Conservation (phyloP, 2,113 vertebrate species). For the Mormyrus lacerda region DNA sequence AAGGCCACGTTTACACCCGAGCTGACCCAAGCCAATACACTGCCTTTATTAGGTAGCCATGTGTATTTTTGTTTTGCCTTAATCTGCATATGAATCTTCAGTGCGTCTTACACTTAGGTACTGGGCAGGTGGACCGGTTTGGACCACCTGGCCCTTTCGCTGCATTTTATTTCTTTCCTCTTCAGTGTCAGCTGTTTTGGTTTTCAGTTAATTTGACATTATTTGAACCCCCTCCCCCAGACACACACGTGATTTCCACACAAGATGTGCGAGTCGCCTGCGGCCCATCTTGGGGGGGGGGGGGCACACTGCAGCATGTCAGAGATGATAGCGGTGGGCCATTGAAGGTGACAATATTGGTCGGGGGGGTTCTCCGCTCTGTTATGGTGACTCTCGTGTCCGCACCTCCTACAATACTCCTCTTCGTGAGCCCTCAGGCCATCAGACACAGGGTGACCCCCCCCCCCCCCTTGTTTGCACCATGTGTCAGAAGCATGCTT, state of each 20-base stretch:
- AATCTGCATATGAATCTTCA: not conserved
- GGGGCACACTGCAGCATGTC: not conserved
- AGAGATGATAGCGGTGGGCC: not conserved
- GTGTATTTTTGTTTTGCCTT: not conserved
- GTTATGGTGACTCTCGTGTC: no score
- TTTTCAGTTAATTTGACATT: not conserved
- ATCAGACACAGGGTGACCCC: no score
- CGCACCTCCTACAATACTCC: no score
- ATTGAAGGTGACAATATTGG: not conserved
- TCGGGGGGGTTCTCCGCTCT: not conserved
- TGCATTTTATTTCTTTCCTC: not conserved
- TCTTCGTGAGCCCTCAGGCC: no score
- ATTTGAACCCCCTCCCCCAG: not conserved
- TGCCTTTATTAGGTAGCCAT: not conserved
- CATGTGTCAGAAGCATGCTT: no score
- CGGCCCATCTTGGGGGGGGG: not conserved
- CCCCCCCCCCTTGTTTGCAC: no score
- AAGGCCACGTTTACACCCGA: not conserved
- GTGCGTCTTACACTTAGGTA: not conserved
- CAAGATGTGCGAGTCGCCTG: not conserved
- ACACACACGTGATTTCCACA: not conserved
- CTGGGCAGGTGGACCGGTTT: not conserved
- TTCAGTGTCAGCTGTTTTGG: not conserved
- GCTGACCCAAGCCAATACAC: not conserved
- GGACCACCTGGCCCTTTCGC: not conserved